phyloP scores from a whole-genome alignment of 2,113 vertebrate species.

The Channa argus region DNA sequence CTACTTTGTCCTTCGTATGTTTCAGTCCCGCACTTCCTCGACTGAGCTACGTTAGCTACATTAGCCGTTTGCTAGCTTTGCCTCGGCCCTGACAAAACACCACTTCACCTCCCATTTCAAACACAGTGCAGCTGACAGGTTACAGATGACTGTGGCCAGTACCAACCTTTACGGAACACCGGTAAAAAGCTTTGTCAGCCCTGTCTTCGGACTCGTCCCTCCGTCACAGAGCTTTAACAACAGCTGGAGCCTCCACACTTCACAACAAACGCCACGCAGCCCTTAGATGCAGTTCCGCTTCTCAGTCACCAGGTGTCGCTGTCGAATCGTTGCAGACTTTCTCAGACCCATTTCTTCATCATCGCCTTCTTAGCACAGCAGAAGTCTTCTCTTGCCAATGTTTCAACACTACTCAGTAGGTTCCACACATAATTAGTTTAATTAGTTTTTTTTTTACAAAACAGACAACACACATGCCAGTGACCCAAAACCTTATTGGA shows the following conservation, averaged over 20 bases:
- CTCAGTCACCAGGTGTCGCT: constrained; percentile 41
- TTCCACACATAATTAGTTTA: too few species aligned
- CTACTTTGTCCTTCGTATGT: not conserved
- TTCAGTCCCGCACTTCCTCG: constrained; percentile 5
- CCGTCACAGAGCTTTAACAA: not conserved
- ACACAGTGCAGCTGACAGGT: too few species aligned
- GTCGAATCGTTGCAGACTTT: not conserved
- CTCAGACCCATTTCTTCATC: too few species aligned
- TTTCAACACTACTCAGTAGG: too few species aligned
- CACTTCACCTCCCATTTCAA: too few species aligned
- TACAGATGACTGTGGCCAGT: not conserved
- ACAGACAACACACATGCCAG: too few species aligned
- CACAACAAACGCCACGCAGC: not conserved
- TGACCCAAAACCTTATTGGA: too few species aligned
- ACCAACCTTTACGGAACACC: not conserved
- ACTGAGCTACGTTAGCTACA: not conserved
- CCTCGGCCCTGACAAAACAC: not conserved
- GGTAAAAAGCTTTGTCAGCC: not conserved
- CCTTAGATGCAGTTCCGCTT: not conserved
- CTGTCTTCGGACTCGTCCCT: not conserved
- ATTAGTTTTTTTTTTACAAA: too few species aligned
- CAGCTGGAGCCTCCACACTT: constrained; percentile 6
- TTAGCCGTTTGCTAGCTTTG: constrained; percentile 23
- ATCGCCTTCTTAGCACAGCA: too few species aligned
- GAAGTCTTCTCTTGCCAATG: too few species aligned